Conservation (phyloP, 2,888 invertebrate genomes). For the Seira sanloemensis region DNA sequence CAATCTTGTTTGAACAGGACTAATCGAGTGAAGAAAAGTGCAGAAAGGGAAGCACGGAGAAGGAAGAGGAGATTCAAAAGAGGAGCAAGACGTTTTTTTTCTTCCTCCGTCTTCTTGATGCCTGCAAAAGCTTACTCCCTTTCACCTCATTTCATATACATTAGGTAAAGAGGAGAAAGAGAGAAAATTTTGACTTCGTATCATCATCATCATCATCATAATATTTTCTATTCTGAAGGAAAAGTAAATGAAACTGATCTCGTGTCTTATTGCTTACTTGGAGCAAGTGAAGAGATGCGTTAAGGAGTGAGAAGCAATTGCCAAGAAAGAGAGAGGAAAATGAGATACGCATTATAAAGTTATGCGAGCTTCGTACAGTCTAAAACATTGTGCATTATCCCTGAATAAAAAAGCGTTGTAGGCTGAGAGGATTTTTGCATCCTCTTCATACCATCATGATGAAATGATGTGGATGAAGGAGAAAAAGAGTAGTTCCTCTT, state of each 20-base stretch:
- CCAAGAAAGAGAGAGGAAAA: no score
- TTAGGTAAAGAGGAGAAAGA: background rate
- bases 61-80: no score
- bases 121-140: background rate
- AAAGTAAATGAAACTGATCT: background rate
- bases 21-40: slow-evolving; percentile 60
- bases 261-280: background rate
- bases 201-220: background rate
- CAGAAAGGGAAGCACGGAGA: slow-evolving; percentile 9
- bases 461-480: background rate
- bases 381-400: background rate
- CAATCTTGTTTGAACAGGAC: slow-evolving; percentile 67
- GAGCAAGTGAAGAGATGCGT: no score
- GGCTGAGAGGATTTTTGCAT: background rate
- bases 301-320: no score
- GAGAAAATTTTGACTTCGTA: background rate
- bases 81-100: background rate
- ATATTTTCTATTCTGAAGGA: background rate
- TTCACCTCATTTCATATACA: background rate
- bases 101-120: background rate
- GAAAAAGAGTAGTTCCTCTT: background rate
- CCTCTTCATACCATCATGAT: background rate
- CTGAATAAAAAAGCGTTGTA: background rate
- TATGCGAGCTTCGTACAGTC: background rate
- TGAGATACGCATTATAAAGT: background rate